Conservation (phyloP, 2,888 invertebrate genomes). For the Dendrolimus pini region DNA sequence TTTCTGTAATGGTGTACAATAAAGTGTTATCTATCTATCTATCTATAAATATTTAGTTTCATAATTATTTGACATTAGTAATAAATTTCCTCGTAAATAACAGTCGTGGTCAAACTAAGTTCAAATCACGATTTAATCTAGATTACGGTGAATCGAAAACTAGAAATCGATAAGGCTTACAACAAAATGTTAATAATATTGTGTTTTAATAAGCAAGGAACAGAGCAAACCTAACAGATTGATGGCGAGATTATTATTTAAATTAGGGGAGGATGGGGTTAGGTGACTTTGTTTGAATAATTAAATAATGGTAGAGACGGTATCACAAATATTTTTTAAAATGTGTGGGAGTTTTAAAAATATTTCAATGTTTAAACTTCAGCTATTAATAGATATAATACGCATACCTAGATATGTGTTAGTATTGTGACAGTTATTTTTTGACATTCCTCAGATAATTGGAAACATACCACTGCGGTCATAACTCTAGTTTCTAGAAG, state of each 20-base stretch:
- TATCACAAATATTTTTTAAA: no score
- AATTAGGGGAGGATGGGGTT: conserved; percentile 33
- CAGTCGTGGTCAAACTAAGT: not conserved
- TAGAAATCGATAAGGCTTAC: conserved; percentile 11
- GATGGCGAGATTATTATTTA: conserved; percentile 45
- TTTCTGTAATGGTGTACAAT: no score
- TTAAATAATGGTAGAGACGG: not conserved
- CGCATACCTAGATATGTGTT: no score
- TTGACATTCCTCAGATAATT: no score
- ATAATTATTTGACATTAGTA: not conserved
- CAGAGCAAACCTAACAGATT: conserved; percentile 34
- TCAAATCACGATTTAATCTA: conserved; percentile 5
- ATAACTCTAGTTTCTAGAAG: no score
- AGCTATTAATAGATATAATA: no score
- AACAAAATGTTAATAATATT: conserved; percentile 32
- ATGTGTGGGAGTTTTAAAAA: no score
- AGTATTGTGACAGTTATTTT: no score
- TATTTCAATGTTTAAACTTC: no score
- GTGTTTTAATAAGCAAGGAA: conserved; percentile 43
- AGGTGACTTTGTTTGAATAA: conserved; percentile 1
- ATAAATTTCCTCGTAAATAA: not conserved
- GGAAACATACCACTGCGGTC: no score
- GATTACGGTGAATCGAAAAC: conserved; percentile 5
- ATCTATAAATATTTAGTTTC: no score
- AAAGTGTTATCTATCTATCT: no score